Base-by-base conservation (phyloP, 2,797 vertebrate species). In the Dallia pectoralis region DNA sequence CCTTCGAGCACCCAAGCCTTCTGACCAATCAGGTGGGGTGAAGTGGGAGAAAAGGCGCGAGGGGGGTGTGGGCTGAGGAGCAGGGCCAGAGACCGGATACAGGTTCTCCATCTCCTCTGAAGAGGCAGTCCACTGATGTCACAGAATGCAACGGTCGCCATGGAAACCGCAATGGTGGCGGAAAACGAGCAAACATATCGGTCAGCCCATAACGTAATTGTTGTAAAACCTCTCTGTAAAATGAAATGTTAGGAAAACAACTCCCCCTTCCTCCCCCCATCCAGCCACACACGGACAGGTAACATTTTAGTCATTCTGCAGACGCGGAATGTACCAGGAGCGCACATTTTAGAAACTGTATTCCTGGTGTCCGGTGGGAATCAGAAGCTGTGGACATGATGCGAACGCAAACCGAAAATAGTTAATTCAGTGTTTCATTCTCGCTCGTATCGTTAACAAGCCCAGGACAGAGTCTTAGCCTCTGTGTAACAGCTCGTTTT, bases 391-490 rank as follows among this genome's bases (percentile, higher is more conserved):
- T 44, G 40, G 9, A 44, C 11, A 11, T 14, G 14, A 1, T 12
- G n/a, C n/a, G n/a, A 11, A 44, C 5, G 12, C 9, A 44, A 44
- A 44, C 11, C 40, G 14, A 44, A 12, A 44, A 11, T 11, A 44
- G 40, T 44, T 12, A 11, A 44, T 44, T 44, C 5, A 44, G 40
- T 12, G 14, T 44, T 44, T 1, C 2, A 44, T 44, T 44, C 33
- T 3, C 40, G 11, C 40, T 44, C 40, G 9, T 44, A 44, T 11
- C 47, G 62, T 67, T 71, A 75, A 76, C 70, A 67, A 49, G 27
- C 19, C 70, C 69, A 67, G 67, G 18, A 25, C 61, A 27, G 36
- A 73, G 49, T 25, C 18, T 3, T 14, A 59, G n/a, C 30, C 30
- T 22, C 27, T 32, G 18, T 2, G 16, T 44, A 44, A 44, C 40